Base-by-base conservation (phyloP, 1,140 invertebrate genomes). In the Lanistes nyassanus region DNA sequence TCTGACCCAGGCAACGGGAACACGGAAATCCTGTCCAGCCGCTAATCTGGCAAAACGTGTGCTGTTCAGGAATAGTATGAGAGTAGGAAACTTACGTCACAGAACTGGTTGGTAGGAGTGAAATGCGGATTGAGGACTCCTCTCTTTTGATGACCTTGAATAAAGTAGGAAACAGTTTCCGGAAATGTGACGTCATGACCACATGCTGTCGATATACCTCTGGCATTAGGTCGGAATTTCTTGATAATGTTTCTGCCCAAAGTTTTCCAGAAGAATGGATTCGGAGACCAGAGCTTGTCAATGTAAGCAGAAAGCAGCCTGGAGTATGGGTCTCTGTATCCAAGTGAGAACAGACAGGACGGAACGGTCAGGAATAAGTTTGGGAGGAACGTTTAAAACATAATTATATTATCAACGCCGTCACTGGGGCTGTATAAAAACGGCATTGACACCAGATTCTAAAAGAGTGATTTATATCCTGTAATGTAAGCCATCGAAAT, bases 201-300 rank as follows among this genome's bases (percentile, higher is more conserved):
- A 77, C 84, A 86, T n/a, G 80, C 53, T 36, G 78, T 67, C 29
- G 79, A 82, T 2, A 68, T 37, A 23, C 74, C 64, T 0, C 75
- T 69, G 31, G 81, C 34, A 9, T 70, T 29, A 7, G 47, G 51
- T 0, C 84, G 74, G 65, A 83, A 83, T 13, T 78, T 76, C 9
- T 70, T 34, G 0, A 82, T 77, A 21, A 84, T 80, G 37, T 70
- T 80, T 53, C 70, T 79, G 0, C 84, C 84, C 47, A 83, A 80
- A 19, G 80, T 78, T 53, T 75, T 76, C 84, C 84, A 86, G 53
- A 82, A 86, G 21, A 79, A 79, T 16, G 82, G 81, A 66, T 84
- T 86, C n/a, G 84, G 84, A 3, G 84, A 79, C 69, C 82, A 86
- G n/a, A 86, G 60, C 74, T 86, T 86, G 71, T 86, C 84, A 23